These are phyloP conservation scores for Lacerta bilineata DNA, from an alignment of 2,797 vertebrate genomes.

Conservation along the genomic window DNA sequence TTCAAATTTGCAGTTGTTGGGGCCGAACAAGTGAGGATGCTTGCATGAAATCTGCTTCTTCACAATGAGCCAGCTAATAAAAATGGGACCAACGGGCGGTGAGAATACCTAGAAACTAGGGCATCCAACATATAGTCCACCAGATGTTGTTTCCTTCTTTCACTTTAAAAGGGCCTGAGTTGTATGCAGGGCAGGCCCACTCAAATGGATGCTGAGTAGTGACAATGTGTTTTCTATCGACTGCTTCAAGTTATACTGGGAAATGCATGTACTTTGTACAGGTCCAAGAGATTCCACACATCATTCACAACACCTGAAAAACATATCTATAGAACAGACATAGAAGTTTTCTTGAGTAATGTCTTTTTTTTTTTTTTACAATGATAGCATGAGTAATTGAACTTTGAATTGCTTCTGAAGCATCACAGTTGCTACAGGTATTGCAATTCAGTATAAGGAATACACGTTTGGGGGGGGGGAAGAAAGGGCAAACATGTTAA, in stretches of 20 bases:
- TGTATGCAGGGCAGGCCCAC: not conserved
- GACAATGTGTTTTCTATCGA: not conserved
- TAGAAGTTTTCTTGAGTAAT: not conserved
- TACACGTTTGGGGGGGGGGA: too few relatives aligned
- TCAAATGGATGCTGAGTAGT: not conserved
- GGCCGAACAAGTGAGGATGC: not conserved
- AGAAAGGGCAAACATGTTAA: too few relatives aligned
- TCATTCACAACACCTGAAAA: fast-evolving
- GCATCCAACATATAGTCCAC: not conserved
- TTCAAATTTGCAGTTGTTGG: not conserved
- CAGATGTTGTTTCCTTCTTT: too few relatives aligned
- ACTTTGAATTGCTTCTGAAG: not conserved
- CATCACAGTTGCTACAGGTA: too few relatives aligned
- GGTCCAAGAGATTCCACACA: fast-evolving
- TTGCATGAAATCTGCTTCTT: too few relatives aligned
- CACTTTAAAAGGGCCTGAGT: not conserved
- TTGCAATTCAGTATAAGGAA: too few relatives aligned
- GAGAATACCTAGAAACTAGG: not conserved
- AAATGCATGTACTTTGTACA: not conserved
- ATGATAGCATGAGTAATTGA: fast-evolving
- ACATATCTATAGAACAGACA: not conserved
- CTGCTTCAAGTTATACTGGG: not conserved
- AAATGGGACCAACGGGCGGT: not conserved
- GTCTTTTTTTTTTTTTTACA: fast-evolving
- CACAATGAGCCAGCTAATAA: not conserved